Base-by-base conservation (phyloP, 2,888 invertebrate genomes). In the Pecten maximus region DNA sequence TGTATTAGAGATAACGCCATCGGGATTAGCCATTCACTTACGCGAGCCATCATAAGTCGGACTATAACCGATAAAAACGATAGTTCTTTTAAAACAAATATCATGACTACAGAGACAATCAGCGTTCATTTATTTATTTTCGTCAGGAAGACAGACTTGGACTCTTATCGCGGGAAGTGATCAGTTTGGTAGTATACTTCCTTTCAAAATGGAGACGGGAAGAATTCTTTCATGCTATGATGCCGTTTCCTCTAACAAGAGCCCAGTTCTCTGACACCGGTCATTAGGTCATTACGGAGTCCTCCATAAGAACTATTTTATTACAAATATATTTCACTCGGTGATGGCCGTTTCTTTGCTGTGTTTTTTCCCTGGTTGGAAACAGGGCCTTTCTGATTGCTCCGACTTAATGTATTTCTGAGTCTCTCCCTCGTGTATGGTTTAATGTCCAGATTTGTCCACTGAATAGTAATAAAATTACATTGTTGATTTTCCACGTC, bases 401-500 rank as follows among this genome's bases (percentile, higher is more conserved):
- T 74, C 35, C 35, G 74, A 35, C 35, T 74, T n/a, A 74, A 74
- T 74, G 74, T 35, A 74, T 74, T 74, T 74, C 74, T 35, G 23
- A 28, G 35, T 28, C 28, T 10, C 28, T 35, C 74, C n/a, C 23
- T 19, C 16, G 54, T 54, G 2, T 54, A n/a, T 54, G n/a, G 54
- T 28, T 74, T 74, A 35, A 74, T 74, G 74, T 35, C 10, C 74
- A 10, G 74, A 74, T 74, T 74, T 28, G 74, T 74, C 28, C 74
- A 74, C 2, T 2, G 16, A 28, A 35, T 15, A 74, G 74, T 74
- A 35, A 74, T 74, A 74, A 74, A 74, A 28, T 35, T 28, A 74
- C 74, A 74, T 74, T 74, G 74, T 74, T 74, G 74, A 6, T 28
- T 91, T 90, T 90, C 91, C 90, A 48, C 48, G 88, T 90, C 88